Evolutionary conservation across 2,113 vertebrate genomes (phyloP).

Genomic region (Ranitomeya imitator): DNA sequence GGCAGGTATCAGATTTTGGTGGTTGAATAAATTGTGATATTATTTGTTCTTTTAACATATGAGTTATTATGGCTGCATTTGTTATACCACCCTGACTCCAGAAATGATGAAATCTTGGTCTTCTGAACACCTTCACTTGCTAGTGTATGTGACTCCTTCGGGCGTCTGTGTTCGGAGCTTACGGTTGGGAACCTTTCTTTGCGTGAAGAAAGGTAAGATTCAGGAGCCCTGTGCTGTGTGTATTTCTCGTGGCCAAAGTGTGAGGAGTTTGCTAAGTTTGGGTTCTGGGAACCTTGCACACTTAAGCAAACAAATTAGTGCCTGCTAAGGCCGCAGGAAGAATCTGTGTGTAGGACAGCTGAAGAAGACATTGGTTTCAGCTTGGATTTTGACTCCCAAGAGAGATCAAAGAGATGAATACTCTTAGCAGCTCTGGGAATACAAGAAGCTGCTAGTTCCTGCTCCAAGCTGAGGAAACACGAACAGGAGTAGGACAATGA

Average conservation of each 20-base stretch:
- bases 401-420: conserved; percentile 81
- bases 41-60: background rate
- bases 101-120: background rate
- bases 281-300: conserved; percentile 77
- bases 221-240: conserved; percentile 29
- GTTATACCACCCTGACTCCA: background rate
- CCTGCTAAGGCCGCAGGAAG: conserved; percentile 71
- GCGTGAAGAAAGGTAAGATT: background rate
- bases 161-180: background rate
- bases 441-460: conserved; percentile 73
- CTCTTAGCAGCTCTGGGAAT: conserved; percentile 73
- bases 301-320: conserved; percentile 91
- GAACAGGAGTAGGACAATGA: conserved; percentile 18
- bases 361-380: conserved; percentile 88
- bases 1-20: background rate
- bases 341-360: conserved; percentile 83
- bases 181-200: background rate
- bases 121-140: background rate
- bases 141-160: background rate
- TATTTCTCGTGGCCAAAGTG: conserved; percentile 66
- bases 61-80: background rate
- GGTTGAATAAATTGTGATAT: background rate
- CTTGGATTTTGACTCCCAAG: conserved; percentile 71
- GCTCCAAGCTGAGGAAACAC: conserved; percentile 58
- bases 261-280: conserved; percentile 78